phyloP scores from a whole-genome alignment of 2,888 invertebrate genomes.

The Crossocerus cetratus region DNA sequence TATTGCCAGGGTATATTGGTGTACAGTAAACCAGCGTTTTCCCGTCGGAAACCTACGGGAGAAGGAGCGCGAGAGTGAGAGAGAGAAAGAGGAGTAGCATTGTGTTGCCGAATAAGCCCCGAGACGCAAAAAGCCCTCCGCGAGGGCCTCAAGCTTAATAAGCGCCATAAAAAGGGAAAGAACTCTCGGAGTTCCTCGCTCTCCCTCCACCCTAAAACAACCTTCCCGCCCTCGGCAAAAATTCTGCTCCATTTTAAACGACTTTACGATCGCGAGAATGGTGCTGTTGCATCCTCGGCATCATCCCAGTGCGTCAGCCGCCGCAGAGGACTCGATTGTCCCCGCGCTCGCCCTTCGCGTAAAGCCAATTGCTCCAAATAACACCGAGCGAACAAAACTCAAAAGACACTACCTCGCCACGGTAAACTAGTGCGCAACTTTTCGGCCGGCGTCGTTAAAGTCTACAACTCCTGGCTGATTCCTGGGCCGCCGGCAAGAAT shows the following conservation, averaged over 20 bases:
- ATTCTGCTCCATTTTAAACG: slow-evolving; percentile 63
- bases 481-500: no score
- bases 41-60: background rate
- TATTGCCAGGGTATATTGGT: background rate
- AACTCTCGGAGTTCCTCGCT: slow-evolving; percentile 24
- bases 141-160: slow-evolving; percentile 28
- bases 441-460: no score
- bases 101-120: slow-evolving; percentile 7
- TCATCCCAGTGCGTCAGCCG: background rate
- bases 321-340: no score
- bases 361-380: no score
- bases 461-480: no score
- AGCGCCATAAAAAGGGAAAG: slow-evolving; percentile 45
- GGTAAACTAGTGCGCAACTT: no score
- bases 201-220: slow-evolving; percentile 23
- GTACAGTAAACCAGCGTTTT: background rate
- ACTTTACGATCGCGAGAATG: slow-evolving; percentile 52
- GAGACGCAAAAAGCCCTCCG: slow-evolving; percentile 28
- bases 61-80: background rate
- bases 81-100: background rate
- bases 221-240: slow-evolving; percentile 51
- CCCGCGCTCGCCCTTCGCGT: no score
- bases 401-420: no score
- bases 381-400: no score
- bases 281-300: slow-evolving; percentile 2